A percentile compares a stretch with the other conserved stretches of the same genome.
These are phyloP conservation scores for Conus ventricosus DNA, from an alignment of 1,140 invertebrate species.

Conservation along the genomic window DNA sequence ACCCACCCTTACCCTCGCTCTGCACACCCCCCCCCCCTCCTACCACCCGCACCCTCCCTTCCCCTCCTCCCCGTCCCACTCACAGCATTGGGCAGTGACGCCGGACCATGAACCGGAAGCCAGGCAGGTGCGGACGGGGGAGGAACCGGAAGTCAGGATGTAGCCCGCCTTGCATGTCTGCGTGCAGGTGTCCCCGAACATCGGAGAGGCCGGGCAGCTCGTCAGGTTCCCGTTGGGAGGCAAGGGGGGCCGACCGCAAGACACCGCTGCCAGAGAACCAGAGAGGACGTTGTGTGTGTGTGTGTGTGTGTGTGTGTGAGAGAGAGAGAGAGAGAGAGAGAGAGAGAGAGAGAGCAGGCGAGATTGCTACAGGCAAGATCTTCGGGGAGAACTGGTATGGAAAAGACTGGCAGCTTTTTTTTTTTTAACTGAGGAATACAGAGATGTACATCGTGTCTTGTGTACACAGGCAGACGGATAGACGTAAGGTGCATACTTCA, in stretches of 20 bases:
- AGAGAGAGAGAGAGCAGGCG: background rate
- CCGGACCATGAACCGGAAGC: background rate
- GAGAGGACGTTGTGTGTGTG: background rate
- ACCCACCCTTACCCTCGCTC: background rate
- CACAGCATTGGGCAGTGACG: background rate
- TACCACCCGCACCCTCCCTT: background rate
- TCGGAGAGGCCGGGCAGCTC: background rate
- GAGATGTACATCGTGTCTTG: too few relatives aligned
- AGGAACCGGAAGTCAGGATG: background rate
- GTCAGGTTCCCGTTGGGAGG: background rate
- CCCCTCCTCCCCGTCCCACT: background rate
- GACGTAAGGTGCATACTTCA: too few relatives aligned
- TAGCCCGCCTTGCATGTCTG: background rate
- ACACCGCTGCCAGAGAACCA: slow-evolving; percentile 10
- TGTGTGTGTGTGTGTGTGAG: too few relatives aligned
- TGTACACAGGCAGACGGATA: too few relatives aligned
- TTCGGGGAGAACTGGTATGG: too few relatives aligned
- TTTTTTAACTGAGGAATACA: too few relatives aligned
- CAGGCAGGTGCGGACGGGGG: background rate
- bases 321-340: background rate
- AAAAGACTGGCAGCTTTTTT: too few relatives aligned
- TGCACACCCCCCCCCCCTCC: background rate
- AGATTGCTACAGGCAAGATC: too few relatives aligned
- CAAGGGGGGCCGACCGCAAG: background rate
- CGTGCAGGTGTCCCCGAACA: background rate